Evolutionary conservation across 2,888 invertebrate genomes (phyloP), one percentile per base, ranked within the genome.

Genomic region (Athrips mouffetella): DNA sequence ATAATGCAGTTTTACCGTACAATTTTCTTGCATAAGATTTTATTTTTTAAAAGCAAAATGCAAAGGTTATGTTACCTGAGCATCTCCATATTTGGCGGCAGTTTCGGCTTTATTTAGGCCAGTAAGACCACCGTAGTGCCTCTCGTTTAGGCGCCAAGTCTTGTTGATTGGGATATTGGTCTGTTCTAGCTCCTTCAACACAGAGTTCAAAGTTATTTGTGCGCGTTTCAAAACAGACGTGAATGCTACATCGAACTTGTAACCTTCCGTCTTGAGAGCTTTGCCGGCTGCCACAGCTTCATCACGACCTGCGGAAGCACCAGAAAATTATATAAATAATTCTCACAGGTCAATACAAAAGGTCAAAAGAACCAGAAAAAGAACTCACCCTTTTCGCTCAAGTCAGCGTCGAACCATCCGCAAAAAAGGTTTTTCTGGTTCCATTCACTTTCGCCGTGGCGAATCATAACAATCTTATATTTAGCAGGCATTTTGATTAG

Each of bases 101-200:
- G 96, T 94, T 78, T 96, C 94, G 0, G 94, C 91, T 75, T 96
- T 96, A 69, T 96, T 94, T 52, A 94, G 89, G 1, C 96, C 96
- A 8, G 96, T 96, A 4, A 96, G 90, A 31, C 94, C 94, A 45
- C 96, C 96, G 65, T 96, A 96, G 69, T 96, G 96, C 51, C 96
- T 91, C 76, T 96, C 96, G 65, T 96, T 96, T 21, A 96, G 82
- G 10, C 96, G 90, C 96, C 96, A 96, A 7, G 94, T 93, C 67
- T 92, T 92, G 3, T 89, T 73, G 5, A 93, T 80, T 0, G 93
- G 92, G 54, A 96, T 76, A 57, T 91, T 89, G n/a, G 91, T 73
- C 64, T 94, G 93, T 1, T 89, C 91, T 33, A 93, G 89, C 66
- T 92, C 92, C 50, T 91, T 82, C 5, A 96, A 76, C 52, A 96